Evolutionary conservation across 64 coral and sea anemone genomes (phyloP), one percentile per base, ranked within the genome.

Genomic region (Dendronephthya gigantea): DNA sequence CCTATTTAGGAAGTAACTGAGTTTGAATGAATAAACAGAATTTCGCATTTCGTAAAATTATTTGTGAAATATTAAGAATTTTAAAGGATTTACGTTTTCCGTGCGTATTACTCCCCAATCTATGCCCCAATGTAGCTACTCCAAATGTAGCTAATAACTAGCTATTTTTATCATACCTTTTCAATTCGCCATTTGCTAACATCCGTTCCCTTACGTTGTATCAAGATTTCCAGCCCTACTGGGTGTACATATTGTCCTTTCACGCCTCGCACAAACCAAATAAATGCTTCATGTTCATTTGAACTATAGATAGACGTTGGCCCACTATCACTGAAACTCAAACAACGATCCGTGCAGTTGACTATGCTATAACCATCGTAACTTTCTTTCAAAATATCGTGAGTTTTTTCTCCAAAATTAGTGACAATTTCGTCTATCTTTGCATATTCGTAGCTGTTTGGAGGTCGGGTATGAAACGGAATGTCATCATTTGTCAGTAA

Each of bases 321-420:
- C 5, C 58, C 58, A 66, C 3, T 66, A 30, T 66, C 58, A 17
- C 19, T 30, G 58, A 22, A 83, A 2, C 16, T 41, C 0, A 94
- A 58, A 34, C 92, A 94, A 22, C 48, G 69, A 10, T 81, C 22
- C 2, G 84, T 86, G 37, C 92, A 94, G 10, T 83, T 85, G 11
- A 35, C 32, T 17, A 85, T 52, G 7, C 87, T 81, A 75, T 89
- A 94, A 27, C 93, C 93, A 48, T 91, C 90, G 40, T 84, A 94
- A 29, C 90, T 94, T 22, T 94, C 93, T 22, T 83, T 30, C 55
- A 94, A 25, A 9, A 94, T 43, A 8, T 33, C 40, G 30, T 87
- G 34, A 5, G 59, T 40, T 32, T 86, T 39, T 35, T 35, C 14
- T 16, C 90, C 29, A 15, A 62, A 39, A 13, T 89, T 75, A 39